These are phyloP conservation scores for Vidua chalybeata DNA, from an alignment of 2,113 vertebrate genomes.

Conservation along the genomic window DNA sequence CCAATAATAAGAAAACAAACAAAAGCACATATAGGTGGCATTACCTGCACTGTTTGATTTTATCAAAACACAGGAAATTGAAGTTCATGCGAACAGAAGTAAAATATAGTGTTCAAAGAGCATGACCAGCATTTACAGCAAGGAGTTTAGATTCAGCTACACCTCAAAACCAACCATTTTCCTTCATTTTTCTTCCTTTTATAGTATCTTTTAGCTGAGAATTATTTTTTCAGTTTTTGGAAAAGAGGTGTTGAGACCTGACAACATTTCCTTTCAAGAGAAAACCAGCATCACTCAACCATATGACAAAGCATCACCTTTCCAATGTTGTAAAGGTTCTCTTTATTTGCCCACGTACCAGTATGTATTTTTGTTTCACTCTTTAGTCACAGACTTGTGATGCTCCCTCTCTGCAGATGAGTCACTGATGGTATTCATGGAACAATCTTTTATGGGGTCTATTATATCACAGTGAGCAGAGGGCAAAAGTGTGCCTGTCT, in stretches of 20 bases:
- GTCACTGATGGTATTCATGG: neutral
- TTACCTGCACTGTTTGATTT: neutral
- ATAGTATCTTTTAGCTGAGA: neutral
- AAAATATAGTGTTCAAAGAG: neutral
- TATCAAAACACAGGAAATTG: neutral
- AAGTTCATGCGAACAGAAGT: neutral
- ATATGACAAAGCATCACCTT: neutral
- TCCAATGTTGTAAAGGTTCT: neutral
- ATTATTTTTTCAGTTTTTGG: neutral
- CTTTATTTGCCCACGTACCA: neutral
- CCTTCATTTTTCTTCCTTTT: neutral
- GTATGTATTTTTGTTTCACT: neutral
- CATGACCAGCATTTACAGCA: neutral
- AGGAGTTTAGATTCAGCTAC: neutral
- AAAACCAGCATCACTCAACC: neutral
- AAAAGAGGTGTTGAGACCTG: neutral
- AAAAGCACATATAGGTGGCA: neutral
- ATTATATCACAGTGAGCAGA: neutral
- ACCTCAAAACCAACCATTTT: neutral
- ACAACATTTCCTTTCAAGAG: neutral
- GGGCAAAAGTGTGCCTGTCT: neutral
- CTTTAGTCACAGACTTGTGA: constrained; percentile 11
- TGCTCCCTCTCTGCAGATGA: neutral
- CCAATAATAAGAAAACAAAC: neutral
- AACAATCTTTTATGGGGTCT: neutral